These are phyloP conservation scores for Thereuonema tuberculata DNA, from an alignment of 1,140 invertebrate genomes.

Conservation along the genomic window DNA sequence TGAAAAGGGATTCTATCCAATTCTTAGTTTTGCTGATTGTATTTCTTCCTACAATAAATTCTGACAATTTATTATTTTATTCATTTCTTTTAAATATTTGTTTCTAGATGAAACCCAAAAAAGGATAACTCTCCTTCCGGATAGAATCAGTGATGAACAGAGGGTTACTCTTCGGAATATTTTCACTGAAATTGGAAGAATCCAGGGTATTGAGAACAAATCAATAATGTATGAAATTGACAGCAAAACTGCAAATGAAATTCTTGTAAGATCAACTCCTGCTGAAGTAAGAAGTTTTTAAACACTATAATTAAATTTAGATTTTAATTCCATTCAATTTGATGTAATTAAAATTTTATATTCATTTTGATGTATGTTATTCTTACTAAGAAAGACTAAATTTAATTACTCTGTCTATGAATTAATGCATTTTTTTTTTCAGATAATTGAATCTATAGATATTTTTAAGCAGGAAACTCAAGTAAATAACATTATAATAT, in stretches of 20 bases:
- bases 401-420: too few species aligned
- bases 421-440: neutral
- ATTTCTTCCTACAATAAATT: too few species aligned
- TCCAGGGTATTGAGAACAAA: slow-evolving; percentile 24
- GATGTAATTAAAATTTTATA: slow-evolving; percentile 9
- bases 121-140: slow-evolving; percentile 60
- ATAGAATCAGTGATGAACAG: slow-evolving; percentile 46
- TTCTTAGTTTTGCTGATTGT: too few species aligned
- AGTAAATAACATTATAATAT: too few species aligned
- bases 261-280: slow-evolving; percentile 57
- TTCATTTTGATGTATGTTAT: too few species aligned
- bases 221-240: slow-evolving; percentile 50
- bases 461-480: too few species aligned
- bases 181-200: slow-evolving; percentile 33
- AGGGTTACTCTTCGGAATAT: slow-evolving; percentile 47
- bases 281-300: slow-evolving; percentile 37
- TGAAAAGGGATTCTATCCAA: neutral
- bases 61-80: too few species aligned
- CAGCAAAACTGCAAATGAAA: slow-evolving; percentile 59
- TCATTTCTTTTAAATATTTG: too few species aligned
- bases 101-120: slow-evolving; percentile 47
- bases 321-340: neutral
- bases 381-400: too few species aligned
- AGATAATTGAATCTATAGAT: too few species aligned
- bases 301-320: neutral